Base-by-base conservation (phyloP, 2,797 vertebrate species). In the Pipistrellus pygmaeus region DNA sequence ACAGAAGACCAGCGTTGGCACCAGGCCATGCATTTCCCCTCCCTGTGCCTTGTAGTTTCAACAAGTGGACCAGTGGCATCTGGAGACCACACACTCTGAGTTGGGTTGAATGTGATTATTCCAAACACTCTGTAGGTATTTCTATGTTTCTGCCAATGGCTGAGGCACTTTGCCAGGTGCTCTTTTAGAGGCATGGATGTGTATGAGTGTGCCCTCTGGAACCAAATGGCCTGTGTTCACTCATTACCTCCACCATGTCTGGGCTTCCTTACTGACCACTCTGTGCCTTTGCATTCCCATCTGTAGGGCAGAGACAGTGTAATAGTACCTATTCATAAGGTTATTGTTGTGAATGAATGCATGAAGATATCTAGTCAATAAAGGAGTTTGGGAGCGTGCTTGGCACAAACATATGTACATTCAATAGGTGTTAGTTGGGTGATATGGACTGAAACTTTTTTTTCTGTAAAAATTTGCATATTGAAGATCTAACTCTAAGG, bases 101-200 rank as follows among this genome's bases (percentile, higher is more conserved):
- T 81, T 13, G 90, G 69, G 5, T 86, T 57, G 66, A 62, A 30
- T 84, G 38, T 77, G 35, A 87, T 84, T 83, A 18, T 91, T 77
- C 15, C 51, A 69, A 6, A 41, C 10, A 23, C 27, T 85, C 10
- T 13, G 25, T 53, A 69, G 4, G 57, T 85, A 32, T 48, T 81
- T 66, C 53, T 90, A 35, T 82, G 25, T 75, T 69, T 27, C 75
- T 86, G 71, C n/a, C 57, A 76, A 3, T 32, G 60, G 27, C 9
- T 27, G 68, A 88, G 68, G 14, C 41, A 23, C 35, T 55, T 76
- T 9, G 2, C 53, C 46, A n/a, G 9, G 23, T 60, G 2, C 53
- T 35, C 18, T 64, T 80, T n/a, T 32, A 88, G 80, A 78, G 18
- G 46, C 60, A 35, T 7, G 44, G 69, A n/a, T 5, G 27, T 41